Conservation (phyloP, 2,113 vertebrate species). For the Chelonoidis abingdonii region DNA sequence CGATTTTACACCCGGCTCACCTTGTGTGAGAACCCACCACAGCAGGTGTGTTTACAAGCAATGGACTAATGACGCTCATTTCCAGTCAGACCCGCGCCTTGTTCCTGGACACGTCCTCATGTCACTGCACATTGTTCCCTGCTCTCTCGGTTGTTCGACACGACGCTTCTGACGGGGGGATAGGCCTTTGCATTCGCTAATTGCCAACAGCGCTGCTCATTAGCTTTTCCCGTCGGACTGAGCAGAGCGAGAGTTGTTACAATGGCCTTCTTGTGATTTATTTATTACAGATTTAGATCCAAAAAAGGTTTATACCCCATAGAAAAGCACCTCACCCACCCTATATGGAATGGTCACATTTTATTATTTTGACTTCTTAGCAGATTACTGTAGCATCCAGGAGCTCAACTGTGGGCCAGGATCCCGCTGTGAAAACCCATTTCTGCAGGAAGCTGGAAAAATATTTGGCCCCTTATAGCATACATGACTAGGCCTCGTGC, state of each 20-base stretch:
- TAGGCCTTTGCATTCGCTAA: background rate
- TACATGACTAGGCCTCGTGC: background rate
- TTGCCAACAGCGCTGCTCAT: background rate
- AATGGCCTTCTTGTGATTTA: background rate
- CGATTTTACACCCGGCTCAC: background rate
- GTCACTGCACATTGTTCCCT: background rate
- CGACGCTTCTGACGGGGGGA: background rate
- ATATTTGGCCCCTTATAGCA: background rate
- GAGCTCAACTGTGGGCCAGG: background rate
- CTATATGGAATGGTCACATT: background rate
- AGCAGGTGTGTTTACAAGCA: background rate
- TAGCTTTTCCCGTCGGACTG: background rate
- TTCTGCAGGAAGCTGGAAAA: background rate
- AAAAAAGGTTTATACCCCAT: background rate
- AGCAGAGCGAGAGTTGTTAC: background rate
- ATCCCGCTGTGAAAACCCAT: background rate
- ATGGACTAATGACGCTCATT: background rate
- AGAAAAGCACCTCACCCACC: background rate
- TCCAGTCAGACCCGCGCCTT: background rate
- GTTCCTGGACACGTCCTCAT: background rate
- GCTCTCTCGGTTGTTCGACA: background rate
- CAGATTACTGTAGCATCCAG: background rate
- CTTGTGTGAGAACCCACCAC: background rate
- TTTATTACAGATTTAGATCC: background rate
- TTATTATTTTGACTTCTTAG: background rate